A percentile compares a stretch with the other conserved stretches of the same genome.
phyloP scores from a whole-genome alignment of 2,888 invertebrate genomes.

The Alloplasta piceator region DNA sequence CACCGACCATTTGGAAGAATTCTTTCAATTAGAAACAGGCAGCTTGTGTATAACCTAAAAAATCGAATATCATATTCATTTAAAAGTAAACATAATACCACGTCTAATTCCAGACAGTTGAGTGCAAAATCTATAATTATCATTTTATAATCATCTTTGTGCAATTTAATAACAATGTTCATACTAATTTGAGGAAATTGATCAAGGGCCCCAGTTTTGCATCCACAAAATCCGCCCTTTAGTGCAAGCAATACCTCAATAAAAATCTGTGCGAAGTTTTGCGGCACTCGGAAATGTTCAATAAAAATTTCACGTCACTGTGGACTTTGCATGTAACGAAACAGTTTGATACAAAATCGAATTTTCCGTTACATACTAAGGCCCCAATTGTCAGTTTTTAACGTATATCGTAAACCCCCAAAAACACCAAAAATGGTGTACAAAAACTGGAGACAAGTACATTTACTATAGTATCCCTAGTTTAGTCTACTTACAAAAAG shows the following conservation, averaged over 20 bases:
- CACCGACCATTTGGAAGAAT: not conserved
- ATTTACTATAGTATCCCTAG: too few species aligned
- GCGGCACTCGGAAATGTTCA: too few species aligned
- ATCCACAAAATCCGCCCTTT: not conserved
- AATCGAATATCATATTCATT: not conserved
- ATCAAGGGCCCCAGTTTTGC: not conserved
- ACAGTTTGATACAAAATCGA: too few species aligned
- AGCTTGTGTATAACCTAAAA: not conserved
- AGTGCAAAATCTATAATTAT: not conserved
- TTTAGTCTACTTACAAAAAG: too few species aligned
- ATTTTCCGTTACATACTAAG: too few species aligned
- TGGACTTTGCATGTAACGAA: too few species aligned
- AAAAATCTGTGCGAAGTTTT: too few species aligned
- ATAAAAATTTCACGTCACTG: too few species aligned
- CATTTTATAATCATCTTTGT: not conserved
- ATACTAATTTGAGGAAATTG: slow-evolving; percentile 5
- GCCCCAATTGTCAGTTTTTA: too few species aligned
- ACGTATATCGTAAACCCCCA: too few species aligned
- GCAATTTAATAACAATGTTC: not conserved
- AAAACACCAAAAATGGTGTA: too few species aligned
- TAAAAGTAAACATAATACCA: not conserved
- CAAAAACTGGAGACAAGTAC: too few species aligned
- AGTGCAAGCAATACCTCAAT: not conserved
- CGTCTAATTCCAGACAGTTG: slow-evolving; percentile 1
- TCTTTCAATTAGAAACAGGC: slow-evolving; percentile 2